A percentile compares a stretch with the other conserved stretches of the same genome.
Conservation (phyloP, 2,888 invertebrate genomes). For the Eustalomyia histrio region DNA sequence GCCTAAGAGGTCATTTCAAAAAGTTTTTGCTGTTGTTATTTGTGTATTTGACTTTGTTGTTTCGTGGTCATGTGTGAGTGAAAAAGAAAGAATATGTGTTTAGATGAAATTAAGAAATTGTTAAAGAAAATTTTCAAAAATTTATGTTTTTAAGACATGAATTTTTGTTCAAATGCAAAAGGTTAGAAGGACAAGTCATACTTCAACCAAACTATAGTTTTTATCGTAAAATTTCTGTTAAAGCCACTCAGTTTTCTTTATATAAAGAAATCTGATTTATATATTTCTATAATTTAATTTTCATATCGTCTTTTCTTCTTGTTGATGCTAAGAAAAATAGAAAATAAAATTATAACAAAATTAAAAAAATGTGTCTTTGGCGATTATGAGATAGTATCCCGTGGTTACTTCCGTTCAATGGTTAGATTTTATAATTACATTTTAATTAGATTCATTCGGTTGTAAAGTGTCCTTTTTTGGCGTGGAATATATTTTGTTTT, state of each 20-base stretch:
- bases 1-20: slow-evolving; percentile 70
- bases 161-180: no score
- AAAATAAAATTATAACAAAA: slow-evolving; percentile 58
- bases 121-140: no score
- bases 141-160: no score
- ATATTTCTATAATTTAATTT: slow-evolving; percentile 39
- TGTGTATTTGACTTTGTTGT: slow-evolving; percentile 39
- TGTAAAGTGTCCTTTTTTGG: slow-evolving; percentile 79
- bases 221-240: no score
- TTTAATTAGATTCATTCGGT: slow-evolving; percentile 80
- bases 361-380: slow-evolving; percentile 49
- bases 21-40: slow-evolving; percentile 26
- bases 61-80: not conserved
- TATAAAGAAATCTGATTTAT: not conserved
- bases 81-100: no score
- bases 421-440: slow-evolving; percentile 80
- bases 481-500: slow-evolving; percentile 67
- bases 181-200: no score
- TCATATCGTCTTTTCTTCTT: slow-evolving; percentile 14
- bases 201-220: no score
- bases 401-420: slow-evolving; percentile 78
- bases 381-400: slow-evolving; percentile 72
- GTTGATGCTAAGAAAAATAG: slow-evolving; percentile 14
- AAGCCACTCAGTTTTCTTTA: no score
- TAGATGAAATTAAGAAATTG: no score